phyloP scores from a whole-genome alignment of 2,113 vertebrate species.

The Atherinomorus stipes region DNA sequence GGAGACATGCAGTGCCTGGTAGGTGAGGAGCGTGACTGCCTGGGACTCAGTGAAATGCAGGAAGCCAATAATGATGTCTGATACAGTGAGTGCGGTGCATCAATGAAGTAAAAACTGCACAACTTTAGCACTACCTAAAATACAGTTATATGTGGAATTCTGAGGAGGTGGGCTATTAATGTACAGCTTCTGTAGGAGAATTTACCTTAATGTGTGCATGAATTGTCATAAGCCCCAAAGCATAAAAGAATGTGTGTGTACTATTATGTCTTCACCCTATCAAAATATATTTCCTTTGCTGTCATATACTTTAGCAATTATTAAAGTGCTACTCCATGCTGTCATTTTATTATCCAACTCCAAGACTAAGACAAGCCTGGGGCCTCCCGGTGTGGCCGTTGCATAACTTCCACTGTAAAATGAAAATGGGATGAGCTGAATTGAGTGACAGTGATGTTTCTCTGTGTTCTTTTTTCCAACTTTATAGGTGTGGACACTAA shows the following conservation, averaged over 20 bases:
- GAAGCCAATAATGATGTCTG: conserved; percentile 10
- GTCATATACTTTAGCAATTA: not conserved
- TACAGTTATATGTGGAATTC: not conserved
- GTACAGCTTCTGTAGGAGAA: not conserved
- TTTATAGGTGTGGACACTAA: not conserved
- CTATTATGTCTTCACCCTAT: no score
- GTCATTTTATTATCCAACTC: conserved; percentile 2
- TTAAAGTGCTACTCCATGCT: not conserved
- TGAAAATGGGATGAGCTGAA: conserved; percentile 1
- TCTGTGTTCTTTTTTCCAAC: not conserved
- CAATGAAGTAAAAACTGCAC: not conserved
- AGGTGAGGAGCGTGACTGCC: conserved; percentile 41
- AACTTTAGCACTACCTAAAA: not conserved
- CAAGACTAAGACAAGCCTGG: not conserved
- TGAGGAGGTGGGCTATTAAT: not conserved
- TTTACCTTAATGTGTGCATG: not conserved
- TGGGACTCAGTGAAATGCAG: conserved; percentile 27
- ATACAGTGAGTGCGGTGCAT: not conserved
- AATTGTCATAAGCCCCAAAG: not conserved
- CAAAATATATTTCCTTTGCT: not conserved
- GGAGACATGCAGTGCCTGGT: conserved; percentile 38
- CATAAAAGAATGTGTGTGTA: no score
- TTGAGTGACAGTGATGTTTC: not conserved
- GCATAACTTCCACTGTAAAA: not conserved
- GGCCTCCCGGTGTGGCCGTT: conserved; percentile 21